Evolutionary conservation across 1,140 invertebrate species (phyloP).

Genomic region (Magallana angulata): DNA sequence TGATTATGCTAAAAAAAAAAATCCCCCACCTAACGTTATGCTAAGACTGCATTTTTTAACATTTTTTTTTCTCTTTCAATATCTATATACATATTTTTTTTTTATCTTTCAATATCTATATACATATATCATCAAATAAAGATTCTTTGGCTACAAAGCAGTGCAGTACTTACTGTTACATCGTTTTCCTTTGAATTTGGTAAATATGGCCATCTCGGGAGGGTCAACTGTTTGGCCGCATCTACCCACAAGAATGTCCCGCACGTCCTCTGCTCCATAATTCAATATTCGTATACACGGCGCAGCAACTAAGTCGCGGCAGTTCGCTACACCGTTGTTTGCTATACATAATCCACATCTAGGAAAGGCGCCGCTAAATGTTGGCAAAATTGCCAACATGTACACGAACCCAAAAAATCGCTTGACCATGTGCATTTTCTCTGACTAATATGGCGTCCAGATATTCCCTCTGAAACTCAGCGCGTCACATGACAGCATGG

Average conservation of each 20-base stretch:
- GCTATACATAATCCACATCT: background rate
- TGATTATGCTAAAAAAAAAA: background rate
- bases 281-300: background rate
- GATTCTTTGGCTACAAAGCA: slow-evolving; percentile 3
- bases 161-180: slow-evolving; percentile 17
- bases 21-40: background rate
- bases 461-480: slow-evolving; percentile 18
- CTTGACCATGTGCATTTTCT: slow-evolving; percentile 6
- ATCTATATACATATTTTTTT: too few species aligned
- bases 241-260: slow-evolving; percentile 12
- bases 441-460: slow-evolving; percentile 18
- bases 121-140: background rate
- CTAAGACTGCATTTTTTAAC: background rate
- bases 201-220: background rate
- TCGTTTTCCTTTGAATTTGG: slow-evolving; percentile 5
- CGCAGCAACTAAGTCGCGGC: background rate
- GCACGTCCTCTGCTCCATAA: background rate
- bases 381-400: slow-evolving; percentile 29
- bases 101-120: slow-evolving; percentile 6
- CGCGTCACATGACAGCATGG: slow-evolving; percentile 17
- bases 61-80: background rate
- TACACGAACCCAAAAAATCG: background rate
- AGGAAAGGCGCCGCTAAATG: background rate
- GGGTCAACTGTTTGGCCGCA: slow-evolving; percentile 20
- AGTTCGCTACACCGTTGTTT: slow-evolving; percentile 26